phyloP scores from a whole-genome alignment of 2,113 vertebrate species.

The Nettapus auritus region DNA sequence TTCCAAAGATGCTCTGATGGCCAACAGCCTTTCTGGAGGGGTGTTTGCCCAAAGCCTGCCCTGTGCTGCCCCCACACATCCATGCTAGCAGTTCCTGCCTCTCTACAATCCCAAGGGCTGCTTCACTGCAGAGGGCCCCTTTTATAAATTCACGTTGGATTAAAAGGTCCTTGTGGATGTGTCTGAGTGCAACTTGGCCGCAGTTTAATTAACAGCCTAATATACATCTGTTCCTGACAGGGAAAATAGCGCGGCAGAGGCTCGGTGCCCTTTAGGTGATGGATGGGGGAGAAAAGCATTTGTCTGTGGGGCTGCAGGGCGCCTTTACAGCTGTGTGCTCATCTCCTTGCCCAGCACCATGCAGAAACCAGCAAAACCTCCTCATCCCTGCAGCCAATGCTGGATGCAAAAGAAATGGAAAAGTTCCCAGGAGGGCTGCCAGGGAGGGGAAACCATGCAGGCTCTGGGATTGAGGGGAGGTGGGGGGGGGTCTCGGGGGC shows the following conservation, averaged over 20 bases:
- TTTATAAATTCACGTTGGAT: background rate
- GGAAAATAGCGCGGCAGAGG: constrained; percentile 43
- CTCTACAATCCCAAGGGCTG: background rate
- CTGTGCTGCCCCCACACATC: background rate
- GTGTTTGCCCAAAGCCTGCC: accelerated
- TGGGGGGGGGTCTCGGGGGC: background rate
- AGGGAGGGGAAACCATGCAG: background rate
- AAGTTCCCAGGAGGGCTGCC: background rate
- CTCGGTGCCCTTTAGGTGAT: constrained; percentile 68
- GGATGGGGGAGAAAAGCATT: constrained; percentile 16
- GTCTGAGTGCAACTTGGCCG: background rate
- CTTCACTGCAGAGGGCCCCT: background rate
- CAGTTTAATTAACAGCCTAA: constrained; percentile 63
- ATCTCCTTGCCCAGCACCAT: background rate
- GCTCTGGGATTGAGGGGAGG: background rate
- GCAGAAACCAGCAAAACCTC: background rate
- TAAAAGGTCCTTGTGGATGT: background rate
- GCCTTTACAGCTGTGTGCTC: background rate
- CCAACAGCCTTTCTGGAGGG: background rate
- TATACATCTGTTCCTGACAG: constrained; percentile 31
- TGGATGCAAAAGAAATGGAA: background rate
- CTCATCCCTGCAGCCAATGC: background rate
- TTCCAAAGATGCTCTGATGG: background rate
- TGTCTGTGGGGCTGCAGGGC: background rate
- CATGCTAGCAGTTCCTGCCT: background rate